Conservation (phyloP, 2,113 vertebrate species). For the Epinephelus cyanopodus region DNA sequence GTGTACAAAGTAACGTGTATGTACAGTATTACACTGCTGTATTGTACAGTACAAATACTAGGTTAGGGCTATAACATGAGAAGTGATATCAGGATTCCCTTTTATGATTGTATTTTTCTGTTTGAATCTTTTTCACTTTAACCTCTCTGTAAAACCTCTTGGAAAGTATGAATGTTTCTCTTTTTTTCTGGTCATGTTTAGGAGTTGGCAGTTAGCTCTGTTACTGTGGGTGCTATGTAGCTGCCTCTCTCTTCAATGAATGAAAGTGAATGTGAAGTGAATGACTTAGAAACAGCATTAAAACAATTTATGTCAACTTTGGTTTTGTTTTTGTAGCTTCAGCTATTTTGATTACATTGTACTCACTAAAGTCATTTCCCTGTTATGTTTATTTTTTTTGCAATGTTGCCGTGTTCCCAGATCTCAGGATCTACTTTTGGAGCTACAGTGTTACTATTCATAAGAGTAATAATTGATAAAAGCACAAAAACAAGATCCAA, state of each 20-base stretch:
- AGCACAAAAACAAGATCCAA: too few species aligned
- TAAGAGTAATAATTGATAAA: too few species aligned
- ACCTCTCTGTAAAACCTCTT: background rate
- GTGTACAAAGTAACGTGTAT: slow-evolving; percentile 22
- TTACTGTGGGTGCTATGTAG: background rate
- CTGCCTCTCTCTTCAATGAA: background rate
- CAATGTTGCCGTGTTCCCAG: too few species aligned
- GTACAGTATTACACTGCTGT: slow-evolving; percentile 6
- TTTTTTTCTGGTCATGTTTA: background rate
- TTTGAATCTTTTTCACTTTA: background rate
- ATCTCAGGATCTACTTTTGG: too few species aligned
- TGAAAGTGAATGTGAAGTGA: too few species aligned
- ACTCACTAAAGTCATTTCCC: too few species aligned
- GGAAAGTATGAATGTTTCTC: background rate
- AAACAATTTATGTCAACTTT: background rate
- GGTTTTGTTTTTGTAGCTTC: background rate
- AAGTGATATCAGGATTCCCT: background rate
- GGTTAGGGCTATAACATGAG: slow-evolving; percentile 8
- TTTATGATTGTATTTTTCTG: slow-evolving; percentile 2
- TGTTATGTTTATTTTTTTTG: too few species aligned
- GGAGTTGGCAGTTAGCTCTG: background rate
- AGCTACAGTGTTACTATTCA: too few species aligned
- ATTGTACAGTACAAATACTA: slow-evolving; percentile 14
- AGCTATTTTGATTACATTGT: background rate
- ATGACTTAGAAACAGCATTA: background rate